These are phyloP conservation scores for Zaprionus ghesquierei DNA, from an alignment of 1,140 invertebrate species.

Conservation along the genomic window DNA sequence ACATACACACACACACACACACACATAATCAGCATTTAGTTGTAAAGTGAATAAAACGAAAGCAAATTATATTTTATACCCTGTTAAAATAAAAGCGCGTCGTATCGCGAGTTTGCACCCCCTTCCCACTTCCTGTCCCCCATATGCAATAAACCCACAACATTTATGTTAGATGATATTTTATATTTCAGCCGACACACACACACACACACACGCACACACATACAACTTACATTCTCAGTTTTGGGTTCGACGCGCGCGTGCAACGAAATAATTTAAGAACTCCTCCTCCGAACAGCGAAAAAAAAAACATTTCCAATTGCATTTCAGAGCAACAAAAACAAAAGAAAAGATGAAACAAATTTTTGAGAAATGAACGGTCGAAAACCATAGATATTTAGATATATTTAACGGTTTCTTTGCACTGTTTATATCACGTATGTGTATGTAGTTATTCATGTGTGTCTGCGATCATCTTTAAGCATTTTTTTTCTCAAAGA, in stretches of 20 bases:
- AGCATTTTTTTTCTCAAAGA: slow-evolving; percentile 22
- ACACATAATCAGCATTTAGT: slow-evolving; percentile 61
- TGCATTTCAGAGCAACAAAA: slow-evolving; percentile 57
- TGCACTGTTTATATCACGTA: slow-evolving; percentile 42
- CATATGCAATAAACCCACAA: slow-evolving; percentile 21
- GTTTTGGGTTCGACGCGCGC: slow-evolving; percentile 16
- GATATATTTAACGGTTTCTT: slow-evolving; percentile 50
- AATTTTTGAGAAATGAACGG: slow-evolving; percentile 21
- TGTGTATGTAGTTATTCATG: slow-evolving; percentile 40
- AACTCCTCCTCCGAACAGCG: slow-evolving; percentile 3
- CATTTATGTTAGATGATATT: background rate
- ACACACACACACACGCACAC: background rate
- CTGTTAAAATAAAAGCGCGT: slow-evolving; percentile 40
- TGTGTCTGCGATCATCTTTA: slow-evolving; percentile 43
- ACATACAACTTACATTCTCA: background rate
- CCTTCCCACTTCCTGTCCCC: background rate
- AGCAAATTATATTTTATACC: slow-evolving; percentile 20
- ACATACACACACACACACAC: slow-evolving; percentile 29
- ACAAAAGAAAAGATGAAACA: background rate
- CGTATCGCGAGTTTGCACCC: slow-evolving; percentile 18
- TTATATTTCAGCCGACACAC: background rate
- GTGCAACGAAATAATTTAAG: slow-evolving; percentile 35
- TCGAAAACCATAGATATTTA: slow-evolving; percentile 26
- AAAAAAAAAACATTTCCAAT: slow-evolving; percentile 60
- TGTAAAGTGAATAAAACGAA: slow-evolving; percentile 34